Evolutionary conservation across 1,140 invertebrate genomes (phyloP), one percentile per base, ranked within the genome.

Genomic region (Musca vetustissima): DNA sequence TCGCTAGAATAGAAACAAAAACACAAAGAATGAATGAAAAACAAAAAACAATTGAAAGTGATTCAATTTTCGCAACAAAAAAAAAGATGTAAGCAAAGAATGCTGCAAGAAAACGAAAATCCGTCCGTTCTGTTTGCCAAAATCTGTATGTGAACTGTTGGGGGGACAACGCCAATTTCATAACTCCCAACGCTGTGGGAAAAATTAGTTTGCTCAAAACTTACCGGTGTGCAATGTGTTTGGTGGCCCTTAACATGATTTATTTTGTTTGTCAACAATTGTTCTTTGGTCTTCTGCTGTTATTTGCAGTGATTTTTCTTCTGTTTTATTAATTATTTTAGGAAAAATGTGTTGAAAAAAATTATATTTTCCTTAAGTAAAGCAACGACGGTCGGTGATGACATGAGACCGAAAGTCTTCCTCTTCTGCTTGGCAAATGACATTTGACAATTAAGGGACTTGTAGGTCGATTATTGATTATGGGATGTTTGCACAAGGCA

Each of bases 191-290:
- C 57, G 21, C 24, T n/a, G n/a, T n/a, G n/a, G 3, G 49, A 25
- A 9, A 50, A 24, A 49, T 11, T 43, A 8, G 6, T 9, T 43
- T 43, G 3, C 28, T 28, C 43, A 49, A n/a, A n/a, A 49, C 75
- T 75, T 76, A 78, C 76, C 76, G 76, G 69, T 76, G 74, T 64
- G 76, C 70, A 59, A 73, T 75, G 59, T 78, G 75, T 67, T 78
- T 76, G 64, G 78, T 65, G 17, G 24, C 78, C 71, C 76, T 77
- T 71, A 78, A 75, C 76, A 78, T 78, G 64, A 64, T 78, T 69
- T 68, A 43, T 43, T 43, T 28, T 36, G 25, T 19, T 8, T 36
- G 28, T 43, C 36, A 43, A 43, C 36, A 43, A 13, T 13, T 43
- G 36, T 43, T 43, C 36, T 11, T 43, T 43, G 6, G 0, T 19